A percentile compares a stretch with the other conserved stretches of the same genome.
Conservation (phyloP, 2,797 vertebrate species). For the Brachymystax lenok region DNA sequence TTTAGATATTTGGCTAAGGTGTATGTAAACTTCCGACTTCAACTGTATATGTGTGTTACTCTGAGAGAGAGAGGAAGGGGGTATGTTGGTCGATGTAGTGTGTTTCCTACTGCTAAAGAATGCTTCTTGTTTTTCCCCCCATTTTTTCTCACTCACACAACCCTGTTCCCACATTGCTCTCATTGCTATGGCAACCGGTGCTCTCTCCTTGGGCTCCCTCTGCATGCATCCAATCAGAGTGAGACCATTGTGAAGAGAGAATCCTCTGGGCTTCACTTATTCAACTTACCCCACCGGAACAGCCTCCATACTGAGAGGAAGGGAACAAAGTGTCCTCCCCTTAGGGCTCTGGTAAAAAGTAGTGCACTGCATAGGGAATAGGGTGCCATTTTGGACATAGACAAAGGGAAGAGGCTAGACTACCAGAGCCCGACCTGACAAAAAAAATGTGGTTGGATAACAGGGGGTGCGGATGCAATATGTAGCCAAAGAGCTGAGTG, state of each 20-base stretch:
- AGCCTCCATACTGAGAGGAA: constrained; percentile 68
- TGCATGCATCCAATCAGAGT: constrained; percentile 80
- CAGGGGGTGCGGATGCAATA: constrained; percentile 56
- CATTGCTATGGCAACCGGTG: constrained; percentile 81
- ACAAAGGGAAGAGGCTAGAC: constrained; percentile 62
- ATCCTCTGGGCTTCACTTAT: constrained; percentile 76
- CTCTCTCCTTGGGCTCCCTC: constrained; percentile 77
- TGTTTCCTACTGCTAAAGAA: constrained; percentile 68
- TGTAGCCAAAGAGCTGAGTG: constrained; percentile 53
- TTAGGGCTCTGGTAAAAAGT: not conserved
- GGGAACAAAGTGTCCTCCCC: constrained; percentile 46
- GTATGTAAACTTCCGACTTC: no score
- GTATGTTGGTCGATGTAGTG: constrained; percentile 63
- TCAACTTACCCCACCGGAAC: constrained; percentile 72
- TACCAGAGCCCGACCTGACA: constrained; percentile 57
- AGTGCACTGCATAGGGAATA: not conserved
- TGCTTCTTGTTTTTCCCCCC: constrained; percentile 65
- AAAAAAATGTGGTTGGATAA: constrained; percentile 58
- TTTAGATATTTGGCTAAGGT: constrained; percentile 11
- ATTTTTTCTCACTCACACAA: constrained; percentile 56
- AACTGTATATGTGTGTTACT: constrained; percentile 35
- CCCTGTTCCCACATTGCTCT: constrained; percentile 74
- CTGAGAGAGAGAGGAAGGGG: constrained; percentile 14
- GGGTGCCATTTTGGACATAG: not conserved
- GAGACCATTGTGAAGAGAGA: constrained; percentile 84